Percentiles rank a stretch among this genome's conserved stretches.
Conservation (phyloP, 2,113 vertebrate genomes). For the Campylomormyrus numenius region DNA sequence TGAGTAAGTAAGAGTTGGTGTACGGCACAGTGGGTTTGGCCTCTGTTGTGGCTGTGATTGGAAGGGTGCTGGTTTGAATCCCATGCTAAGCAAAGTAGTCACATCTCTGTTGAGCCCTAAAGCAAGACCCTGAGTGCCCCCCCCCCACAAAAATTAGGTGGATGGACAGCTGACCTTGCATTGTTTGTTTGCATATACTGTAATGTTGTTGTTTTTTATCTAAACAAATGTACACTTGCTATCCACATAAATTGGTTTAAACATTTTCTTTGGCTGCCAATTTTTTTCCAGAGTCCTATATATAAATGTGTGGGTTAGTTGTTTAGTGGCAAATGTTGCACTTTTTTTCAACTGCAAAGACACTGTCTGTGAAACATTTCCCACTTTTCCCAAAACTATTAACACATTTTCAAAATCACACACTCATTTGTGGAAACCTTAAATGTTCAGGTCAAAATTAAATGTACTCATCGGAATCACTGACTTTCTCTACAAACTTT, state of each 20-base stretch:
- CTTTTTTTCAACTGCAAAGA: neutral
- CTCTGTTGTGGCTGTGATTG: neutral
- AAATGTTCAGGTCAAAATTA: neutral
- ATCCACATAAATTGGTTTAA: neutral
- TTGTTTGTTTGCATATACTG: neutral
- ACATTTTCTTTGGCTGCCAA: neutral
- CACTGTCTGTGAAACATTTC: neutral
- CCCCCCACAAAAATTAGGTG: neutral
- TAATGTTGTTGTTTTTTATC: neutral
- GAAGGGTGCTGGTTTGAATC: neutral
- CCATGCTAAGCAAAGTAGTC: neutral
- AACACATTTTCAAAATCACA: neutral
- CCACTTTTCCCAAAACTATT: neutral
- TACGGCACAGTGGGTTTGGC: neutral
- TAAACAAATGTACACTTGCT: neutral
- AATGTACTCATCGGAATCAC: neutral
- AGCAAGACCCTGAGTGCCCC: neutral
- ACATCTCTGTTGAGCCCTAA: neutral
- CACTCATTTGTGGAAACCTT: neutral
- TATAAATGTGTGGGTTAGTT: neutral
- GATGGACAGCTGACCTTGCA: neutral
- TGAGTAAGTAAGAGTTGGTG: neutral
- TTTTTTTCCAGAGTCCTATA: neutral
- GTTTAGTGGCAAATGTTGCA: neutral
- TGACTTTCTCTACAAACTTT: neutral